phyloP scores from a whole-genome alignment of 2,797 vertebrate species.

The Chelidonichthys spinosus region DNA sequence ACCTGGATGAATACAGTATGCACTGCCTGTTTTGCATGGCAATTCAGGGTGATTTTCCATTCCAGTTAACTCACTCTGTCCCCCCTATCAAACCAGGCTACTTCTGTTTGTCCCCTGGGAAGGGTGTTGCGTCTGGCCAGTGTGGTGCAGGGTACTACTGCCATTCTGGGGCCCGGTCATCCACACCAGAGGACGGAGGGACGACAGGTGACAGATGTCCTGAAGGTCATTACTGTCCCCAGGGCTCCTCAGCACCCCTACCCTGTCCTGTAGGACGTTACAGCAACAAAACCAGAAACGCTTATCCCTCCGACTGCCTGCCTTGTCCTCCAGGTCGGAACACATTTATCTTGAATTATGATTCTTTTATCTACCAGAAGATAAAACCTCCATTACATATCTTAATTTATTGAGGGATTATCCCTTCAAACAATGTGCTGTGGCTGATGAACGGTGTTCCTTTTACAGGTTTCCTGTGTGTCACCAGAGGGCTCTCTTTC shows the following conservation, averaged over 20 bases:
- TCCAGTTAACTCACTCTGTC: not conserved
- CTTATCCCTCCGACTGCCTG: constrained; percentile 81
- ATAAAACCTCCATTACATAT: constrained; percentile 20
- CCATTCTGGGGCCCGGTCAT: constrained; percentile 73
- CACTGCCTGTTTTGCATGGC: not conserved
- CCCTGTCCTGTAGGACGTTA: constrained; percentile 86
- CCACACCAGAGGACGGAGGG: constrained; percentile 80
- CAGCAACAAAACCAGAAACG: constrained; percentile 85
- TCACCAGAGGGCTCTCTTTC: constrained; percentile 83
- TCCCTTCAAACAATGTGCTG: not conserved
- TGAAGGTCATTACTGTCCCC: constrained; percentile 86
- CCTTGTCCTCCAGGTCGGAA: constrained; percentile 86
- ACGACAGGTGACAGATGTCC: constrained; percentile 84
- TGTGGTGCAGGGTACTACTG: constrained; percentile 89
- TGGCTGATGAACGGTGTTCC: constrained; percentile 1
- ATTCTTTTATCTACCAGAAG: constrained; percentile 9
- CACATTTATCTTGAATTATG: constrained; percentile 14
- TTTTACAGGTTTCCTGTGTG: constrained; percentile 88
- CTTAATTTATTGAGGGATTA: constrained; percentile 19
- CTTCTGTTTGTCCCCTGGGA: constrained; percentile 84
- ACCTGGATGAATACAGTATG: not conserved
- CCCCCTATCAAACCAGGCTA: constrained; percentile 75
- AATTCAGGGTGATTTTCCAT: constrained; percentile 3
- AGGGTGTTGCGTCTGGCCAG: constrained; percentile 75
- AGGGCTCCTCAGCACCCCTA: constrained; percentile 81